Evolutionary conservation across 2,888 invertebrate species (phyloP).

Genomic region (Cephus spinipes): DNA sequence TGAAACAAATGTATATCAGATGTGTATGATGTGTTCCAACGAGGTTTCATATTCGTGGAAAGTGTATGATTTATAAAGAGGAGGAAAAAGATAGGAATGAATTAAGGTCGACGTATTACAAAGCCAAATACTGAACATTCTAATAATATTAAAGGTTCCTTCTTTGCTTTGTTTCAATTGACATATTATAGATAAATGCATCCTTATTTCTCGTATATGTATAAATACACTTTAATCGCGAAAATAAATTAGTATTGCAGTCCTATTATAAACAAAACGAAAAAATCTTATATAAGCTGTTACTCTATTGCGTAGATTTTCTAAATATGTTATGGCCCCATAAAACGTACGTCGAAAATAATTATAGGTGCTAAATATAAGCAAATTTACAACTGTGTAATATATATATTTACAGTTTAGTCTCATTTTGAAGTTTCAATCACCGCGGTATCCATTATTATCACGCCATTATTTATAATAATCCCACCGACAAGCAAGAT

Average conservation of each 20-base stretch:
- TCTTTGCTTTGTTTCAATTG: neutral
- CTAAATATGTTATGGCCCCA: neutral
- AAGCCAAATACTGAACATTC: neutral
- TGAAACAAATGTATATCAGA: slow-evolving; percentile 27
- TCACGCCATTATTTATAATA: neutral
- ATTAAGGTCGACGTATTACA: neutral
- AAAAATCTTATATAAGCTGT: neutral
- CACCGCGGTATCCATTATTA: neutral
- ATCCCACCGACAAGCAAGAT: neutral
- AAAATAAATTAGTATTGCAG: neutral
- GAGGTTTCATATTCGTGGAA: neutral
- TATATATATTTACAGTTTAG: neutral
- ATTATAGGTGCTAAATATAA: neutral
- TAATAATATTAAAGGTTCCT: neutral
- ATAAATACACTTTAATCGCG: neutral
- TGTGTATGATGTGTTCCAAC: slow-evolving; percentile 5
- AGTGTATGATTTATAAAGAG: neutral
- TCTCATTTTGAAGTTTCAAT: neutral
- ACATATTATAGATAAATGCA: neutral
- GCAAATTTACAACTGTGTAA: neutral
- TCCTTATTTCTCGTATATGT: neutral
- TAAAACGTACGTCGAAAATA: neutral
- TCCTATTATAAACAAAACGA: neutral
- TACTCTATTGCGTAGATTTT: slow-evolving; percentile 1
- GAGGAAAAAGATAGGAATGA: neutral